Conservation (phyloP, 2,797 vertebrate genomes). For the Tokudaia tokunoshimensis region DNA sequence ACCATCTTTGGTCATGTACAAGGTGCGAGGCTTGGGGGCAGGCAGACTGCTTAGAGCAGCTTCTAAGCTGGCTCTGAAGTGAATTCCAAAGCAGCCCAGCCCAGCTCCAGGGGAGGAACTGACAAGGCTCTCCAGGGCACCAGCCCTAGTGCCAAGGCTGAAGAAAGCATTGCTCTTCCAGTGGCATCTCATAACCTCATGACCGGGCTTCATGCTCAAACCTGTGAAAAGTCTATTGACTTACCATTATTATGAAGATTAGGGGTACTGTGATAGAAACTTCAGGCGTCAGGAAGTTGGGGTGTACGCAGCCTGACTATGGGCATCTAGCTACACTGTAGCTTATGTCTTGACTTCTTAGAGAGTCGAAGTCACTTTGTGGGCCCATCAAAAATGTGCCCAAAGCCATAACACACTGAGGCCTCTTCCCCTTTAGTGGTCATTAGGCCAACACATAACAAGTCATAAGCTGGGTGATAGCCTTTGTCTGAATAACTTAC, state of each 20-base stretch:
- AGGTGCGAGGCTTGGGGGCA: constrained; percentile 58
- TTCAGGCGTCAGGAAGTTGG: background rate
- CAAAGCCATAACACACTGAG: constrained; percentile 26
- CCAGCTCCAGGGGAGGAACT: background rate
- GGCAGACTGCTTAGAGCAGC: constrained; percentile 57
- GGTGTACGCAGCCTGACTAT: background rate
- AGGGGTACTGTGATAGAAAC: background rate
- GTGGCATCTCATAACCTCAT: constrained; percentile 11
- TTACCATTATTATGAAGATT: constrained; percentile 15
- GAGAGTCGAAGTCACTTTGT: background rate
- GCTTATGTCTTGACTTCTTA: background rate
- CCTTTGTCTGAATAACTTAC: constrained; percentile 71
- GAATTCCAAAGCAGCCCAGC: constrained; percentile 62
- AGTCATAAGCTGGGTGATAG: constrained; percentile 68
- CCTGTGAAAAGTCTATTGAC: background rate
- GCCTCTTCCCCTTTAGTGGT: background rate
- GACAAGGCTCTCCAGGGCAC: background rate
- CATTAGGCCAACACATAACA: constrained; percentile 62
- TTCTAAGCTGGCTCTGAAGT: constrained; percentile 67
- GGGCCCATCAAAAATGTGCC: constrained; percentile 28
- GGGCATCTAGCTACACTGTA: background rate
- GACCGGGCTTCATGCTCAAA: background rate
- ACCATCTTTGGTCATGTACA: constrained; percentile 82
- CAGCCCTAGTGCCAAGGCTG: background rate
- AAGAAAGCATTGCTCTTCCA: background rate